Base-by-base conservation (phyloP, 2,113 vertebrate genomes). In the Cervus canadensis region DNA sequence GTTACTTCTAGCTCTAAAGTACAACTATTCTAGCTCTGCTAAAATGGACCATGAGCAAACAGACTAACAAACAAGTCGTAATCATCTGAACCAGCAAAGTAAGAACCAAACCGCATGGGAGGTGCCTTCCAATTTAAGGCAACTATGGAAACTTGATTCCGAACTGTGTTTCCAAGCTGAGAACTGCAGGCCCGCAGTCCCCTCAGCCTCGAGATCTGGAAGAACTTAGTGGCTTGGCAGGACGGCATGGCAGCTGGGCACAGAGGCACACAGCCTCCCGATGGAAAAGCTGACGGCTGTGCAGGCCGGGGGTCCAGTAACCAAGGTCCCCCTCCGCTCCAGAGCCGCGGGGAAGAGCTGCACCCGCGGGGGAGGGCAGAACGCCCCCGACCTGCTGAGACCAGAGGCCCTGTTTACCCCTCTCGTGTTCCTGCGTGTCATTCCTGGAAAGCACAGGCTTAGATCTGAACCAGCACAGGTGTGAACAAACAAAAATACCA, bases 121-220 rank as follows among this genome's bases (percentile, higher is more conserved):
- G 1, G 54, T 23, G 30, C 23, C 17, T 97, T 15, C 82, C 96
- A 43, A 54, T 88, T 91, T 5, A 83, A 97, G 40, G 79, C 84
- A 97, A 94, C 87, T 0, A 0, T 79, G 95, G 11, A 33, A 9
- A 90, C 96, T 92, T 36, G 57, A 28, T 59, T 52, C 57, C 28
- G 48, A 64, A 30, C 25, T 59, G 84, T 36, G 52, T 33, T 91
- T 94, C 92, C n/a, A 57, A 62, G 94, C 95, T 91, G 95, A 11
- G 62, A 81, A 92, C 83, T 57, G 26, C 45, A 86, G 0, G 52
- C 54, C 45, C 33, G 71, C 7, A 74, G 95, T 90, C 85, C 48
- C 86, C 82, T 96, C 81, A 93, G 2, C 87, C 89, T 97, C 85
- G 56, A 83, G 90, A n/a, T 92, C 95, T 96, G 90, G 92, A 97